phyloP scores from a whole-genome alignment of 1,140 invertebrate genomes.

The Bombus confusus region DNA sequence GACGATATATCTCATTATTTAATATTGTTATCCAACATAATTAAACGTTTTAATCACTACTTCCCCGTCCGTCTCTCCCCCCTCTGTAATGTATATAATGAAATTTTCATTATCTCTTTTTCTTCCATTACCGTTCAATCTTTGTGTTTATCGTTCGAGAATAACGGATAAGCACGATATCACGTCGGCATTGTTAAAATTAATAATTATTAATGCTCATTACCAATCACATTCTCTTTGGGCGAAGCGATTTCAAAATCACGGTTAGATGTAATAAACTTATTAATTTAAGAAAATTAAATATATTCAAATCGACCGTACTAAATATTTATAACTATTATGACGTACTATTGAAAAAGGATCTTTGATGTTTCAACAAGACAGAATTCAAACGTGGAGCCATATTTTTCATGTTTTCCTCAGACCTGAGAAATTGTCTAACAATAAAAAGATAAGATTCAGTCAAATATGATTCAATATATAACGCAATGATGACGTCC shows the following conservation, averaged over 20 bases:
- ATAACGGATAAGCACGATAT: not conserved
- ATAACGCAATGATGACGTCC: no score
- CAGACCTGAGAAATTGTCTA: no score
- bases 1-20: conserved; percentile 11
- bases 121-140: not conserved
- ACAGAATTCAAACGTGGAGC: no score
- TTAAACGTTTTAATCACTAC: conserved; percentile 6
- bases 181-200: not conserved
- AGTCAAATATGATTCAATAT: no score
- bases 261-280: not conserved
- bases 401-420: no score
- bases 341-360: no score
- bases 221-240: not conserved
- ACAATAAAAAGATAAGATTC: no score
- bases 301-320: not conserved
- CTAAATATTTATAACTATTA: not conserved
- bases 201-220: not conserved
- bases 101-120: conserved; percentile 3
- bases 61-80: accelerated
- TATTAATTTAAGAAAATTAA: not conserved
- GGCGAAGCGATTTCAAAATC: not conserved
- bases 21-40: not conserved
- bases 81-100: not conserved
- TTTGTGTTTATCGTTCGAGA: not conserved
- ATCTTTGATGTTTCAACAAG: no score